Evolutionary conservation across 1,140 invertebrate genomes (phyloP).

Genomic region (Drosophila sturtevanti): DNA sequence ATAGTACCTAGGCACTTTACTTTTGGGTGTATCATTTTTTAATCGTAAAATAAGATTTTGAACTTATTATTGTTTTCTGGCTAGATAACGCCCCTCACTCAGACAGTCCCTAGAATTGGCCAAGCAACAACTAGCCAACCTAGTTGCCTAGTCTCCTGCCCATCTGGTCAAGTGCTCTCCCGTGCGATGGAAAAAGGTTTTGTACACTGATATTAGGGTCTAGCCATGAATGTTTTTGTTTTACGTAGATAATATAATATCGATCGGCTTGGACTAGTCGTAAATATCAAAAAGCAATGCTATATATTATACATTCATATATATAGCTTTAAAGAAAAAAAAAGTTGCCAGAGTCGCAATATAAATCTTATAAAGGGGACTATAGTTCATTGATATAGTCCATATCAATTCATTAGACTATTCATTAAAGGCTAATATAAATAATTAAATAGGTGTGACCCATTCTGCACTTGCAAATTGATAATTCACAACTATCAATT

Average conservation of each 20-base stretch:
- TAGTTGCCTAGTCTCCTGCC: not conserved
- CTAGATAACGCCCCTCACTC: conserved; percentile 61
- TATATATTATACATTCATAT: conserved; percentile 40
- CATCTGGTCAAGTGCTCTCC: conserved; percentile 55
- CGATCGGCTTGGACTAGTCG: conserved; percentile 70
- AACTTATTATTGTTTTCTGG: conserved; percentile 60
- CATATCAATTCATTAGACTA: not conserved
- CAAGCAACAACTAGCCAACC: conserved; percentile 27
- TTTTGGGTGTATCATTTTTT: conserved; percentile 63
- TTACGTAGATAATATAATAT: conserved; percentile 73
- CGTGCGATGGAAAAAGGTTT: conserved; percentile 45
- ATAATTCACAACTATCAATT: not conserved
- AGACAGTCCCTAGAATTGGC: conserved; percentile 12
- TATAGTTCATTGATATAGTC: too few relatives aligned
- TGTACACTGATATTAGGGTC: conserved; percentile 57
- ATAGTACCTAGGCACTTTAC: conserved; percentile 53
- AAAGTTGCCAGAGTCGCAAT: conserved; percentile 38
- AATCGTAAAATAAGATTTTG: conserved; percentile 81
- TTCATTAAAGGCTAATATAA: not conserved
- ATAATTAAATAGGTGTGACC: not conserved
- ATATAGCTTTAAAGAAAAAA: conserved; percentile 29
- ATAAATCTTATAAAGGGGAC: conserved; percentile 16
- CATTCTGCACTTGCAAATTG: not conserved
- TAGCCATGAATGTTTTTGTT: conserved; percentile 54
- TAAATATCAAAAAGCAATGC: conserved; percentile 73